Evolutionary conservation across 2,113 vertebrate species (phyloP).

Genomic region (Anguilla japonica): DNA sequence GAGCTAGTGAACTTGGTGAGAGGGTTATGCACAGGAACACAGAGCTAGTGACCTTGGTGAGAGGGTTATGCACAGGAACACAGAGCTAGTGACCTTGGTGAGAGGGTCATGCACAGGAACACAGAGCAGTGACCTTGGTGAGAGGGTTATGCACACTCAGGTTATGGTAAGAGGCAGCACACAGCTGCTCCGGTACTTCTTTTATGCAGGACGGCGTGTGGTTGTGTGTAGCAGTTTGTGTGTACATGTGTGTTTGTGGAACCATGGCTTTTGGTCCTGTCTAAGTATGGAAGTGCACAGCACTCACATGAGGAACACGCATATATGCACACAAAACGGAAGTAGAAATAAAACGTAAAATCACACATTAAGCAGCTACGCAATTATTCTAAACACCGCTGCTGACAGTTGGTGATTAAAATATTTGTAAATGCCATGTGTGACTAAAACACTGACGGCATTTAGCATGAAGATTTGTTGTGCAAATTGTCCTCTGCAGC

Average conservation of each 20-base stretch:
- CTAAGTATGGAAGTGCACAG: background rate
- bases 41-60: too few species aligned
- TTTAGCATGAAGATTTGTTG: conserved; percentile 66
- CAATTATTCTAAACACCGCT: conserved; percentile 63
- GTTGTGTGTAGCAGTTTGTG: background rate
- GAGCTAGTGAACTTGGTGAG: too few species aligned
- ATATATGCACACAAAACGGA: conserved; percentile 20
- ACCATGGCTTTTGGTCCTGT: background rate
- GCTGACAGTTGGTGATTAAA: conserved; percentile 75
- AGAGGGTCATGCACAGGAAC: too few species aligned
- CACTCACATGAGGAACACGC: background rate
- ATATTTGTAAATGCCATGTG: conserved; percentile 67
- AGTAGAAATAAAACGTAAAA: conserved; percentile 56
- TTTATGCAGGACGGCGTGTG: too few species aligned
- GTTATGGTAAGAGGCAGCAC: too few species aligned
- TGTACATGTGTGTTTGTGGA: background rate
- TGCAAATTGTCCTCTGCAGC: conserved; percentile 65
- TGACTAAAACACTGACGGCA: conserved; percentile 69
- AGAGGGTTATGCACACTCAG: too few species aligned
- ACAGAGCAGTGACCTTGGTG: too few species aligned
- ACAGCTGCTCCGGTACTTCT: too few species aligned
- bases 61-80: too few species aligned
- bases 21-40: too few species aligned
- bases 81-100: too few species aligned
- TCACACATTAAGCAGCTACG: conserved; percentile 48